Evolutionary conservation across 2,888 invertebrate species (phyloP).

Genomic region (Drosophila yooni): DNA sequence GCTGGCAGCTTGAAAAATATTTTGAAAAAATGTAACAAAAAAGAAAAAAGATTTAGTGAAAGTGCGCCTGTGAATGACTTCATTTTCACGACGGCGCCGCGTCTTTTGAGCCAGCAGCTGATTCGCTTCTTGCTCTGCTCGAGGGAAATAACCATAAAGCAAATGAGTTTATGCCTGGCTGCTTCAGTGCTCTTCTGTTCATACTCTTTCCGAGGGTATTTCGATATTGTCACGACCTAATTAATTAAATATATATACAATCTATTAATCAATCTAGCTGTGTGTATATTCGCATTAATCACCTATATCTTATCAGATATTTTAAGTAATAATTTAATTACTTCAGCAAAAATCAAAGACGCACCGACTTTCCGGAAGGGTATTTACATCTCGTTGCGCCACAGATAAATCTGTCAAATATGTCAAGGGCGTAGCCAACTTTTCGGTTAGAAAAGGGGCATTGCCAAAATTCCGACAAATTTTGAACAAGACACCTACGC

Average conservation of each 20-base stretch:
- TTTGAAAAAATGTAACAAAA: constrained; percentile 1
- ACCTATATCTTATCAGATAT: neutral
- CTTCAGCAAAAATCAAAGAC: neutral
- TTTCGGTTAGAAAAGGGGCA: neutral
- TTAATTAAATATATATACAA: neutral
- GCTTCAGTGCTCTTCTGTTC: neutral
- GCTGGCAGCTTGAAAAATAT: constrained; percentile 46
- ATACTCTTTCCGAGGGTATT: neutral
- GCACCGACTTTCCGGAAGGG: neutral
- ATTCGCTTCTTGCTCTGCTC: constrained; percentile 13
- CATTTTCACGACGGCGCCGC: constrained; percentile 46
- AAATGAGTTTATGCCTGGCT: constrained; percentile 1
- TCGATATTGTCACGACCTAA: neutral
- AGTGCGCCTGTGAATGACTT: constrained; percentile 54
- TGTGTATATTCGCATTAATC: neutral
- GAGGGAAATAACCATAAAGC: constrained; percentile 3
- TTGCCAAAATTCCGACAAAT: neutral
- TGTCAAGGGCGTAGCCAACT: constrained; percentile 1
- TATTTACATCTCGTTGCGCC: neutral
- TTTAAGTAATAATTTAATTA: neutral
- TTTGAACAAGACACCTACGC: neutral
- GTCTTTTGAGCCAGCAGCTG: constrained; percentile 51
- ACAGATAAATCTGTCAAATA: neutral
- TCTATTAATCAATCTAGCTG: neutral
- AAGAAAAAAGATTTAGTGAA: constrained; percentile 27